phyloP scores from a whole-genome alignment of 2,888 invertebrate species.

The Neria commutata region DNA sequence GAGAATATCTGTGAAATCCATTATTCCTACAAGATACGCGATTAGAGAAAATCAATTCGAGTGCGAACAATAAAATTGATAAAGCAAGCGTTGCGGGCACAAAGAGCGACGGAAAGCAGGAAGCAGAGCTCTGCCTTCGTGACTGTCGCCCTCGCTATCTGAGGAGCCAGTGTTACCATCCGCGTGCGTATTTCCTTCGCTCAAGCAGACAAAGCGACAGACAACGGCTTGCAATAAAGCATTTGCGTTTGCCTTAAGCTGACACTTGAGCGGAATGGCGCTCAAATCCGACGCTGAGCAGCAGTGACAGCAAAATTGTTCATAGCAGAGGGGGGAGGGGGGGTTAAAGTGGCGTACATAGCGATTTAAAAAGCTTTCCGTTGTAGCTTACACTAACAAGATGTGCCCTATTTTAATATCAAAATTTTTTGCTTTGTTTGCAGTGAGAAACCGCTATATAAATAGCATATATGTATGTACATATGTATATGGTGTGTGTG shows the following conservation, averaged over 20 bases:
- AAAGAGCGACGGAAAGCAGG: neutral
- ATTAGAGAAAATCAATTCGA: neutral
- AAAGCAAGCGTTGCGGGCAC: neutral
- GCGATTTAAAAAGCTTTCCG: too few relatives aligned
- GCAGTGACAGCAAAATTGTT: neutral
- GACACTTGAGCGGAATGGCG: neutral
- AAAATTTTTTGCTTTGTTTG: too few relatives aligned
- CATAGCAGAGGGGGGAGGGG: too few relatives aligned
- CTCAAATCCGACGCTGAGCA: neutral
- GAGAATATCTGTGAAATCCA: neutral
- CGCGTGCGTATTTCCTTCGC: too few relatives aligned
- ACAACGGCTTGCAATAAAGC: neutral
- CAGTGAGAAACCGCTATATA: too few relatives aligned
- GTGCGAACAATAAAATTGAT: conserved; percentile 6
- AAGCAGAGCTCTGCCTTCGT: neutral
- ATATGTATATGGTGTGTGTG: too few relatives aligned
- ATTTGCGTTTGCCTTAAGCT: neutral
- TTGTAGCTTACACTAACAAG: too few relatives aligned
- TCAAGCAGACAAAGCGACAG: neutral
- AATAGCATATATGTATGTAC: too few relatives aligned
- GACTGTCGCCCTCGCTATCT: neutral
- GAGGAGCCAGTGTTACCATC: too few relatives aligned
- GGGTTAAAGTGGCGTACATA: too few relatives aligned
- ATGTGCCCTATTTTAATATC: too few relatives aligned
- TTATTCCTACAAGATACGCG: neutral